Conservation (phyloP, 92 coral and sea anemone genomes). For the Umimayanthus chanpuru region DNA sequence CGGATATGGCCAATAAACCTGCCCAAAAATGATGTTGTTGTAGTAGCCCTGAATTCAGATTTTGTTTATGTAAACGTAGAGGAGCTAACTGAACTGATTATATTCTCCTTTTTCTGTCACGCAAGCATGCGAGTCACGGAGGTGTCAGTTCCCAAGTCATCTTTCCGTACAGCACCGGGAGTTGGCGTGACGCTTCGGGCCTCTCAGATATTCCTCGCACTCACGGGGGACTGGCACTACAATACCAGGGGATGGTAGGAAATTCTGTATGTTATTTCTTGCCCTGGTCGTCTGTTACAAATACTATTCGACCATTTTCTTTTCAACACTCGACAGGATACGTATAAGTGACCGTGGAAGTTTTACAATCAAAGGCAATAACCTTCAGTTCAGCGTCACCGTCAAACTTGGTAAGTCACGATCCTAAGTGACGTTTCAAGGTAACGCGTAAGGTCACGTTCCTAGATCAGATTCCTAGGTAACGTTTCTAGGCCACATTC, state of each 20-base stretch:
- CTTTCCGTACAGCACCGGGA: conserved; percentile 4
- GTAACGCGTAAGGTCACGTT: too few species aligned
- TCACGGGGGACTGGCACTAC: conserved; percentile 17
- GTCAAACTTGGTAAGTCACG: conserved; percentile 21
- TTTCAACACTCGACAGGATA: neutral
- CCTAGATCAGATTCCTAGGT: too few species aligned
- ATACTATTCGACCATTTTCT: neutral
- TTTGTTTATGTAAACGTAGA: too few species aligned
- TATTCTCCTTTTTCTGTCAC: neutral
- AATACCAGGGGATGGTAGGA: conserved; percentile 9
- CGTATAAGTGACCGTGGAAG: neutral
- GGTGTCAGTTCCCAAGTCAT: conserved; percentile 13
- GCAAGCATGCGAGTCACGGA: conserved; percentile 29
- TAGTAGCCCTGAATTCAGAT: too few species aligned
- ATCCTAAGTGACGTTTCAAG: too few species aligned
- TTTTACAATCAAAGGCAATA: conserved; percentile 10
- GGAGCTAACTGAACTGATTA: too few species aligned
- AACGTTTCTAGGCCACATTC: too few species aligned
- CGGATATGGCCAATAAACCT: too few species aligned
- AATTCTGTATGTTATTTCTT: too few species aligned
- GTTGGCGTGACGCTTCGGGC: conserved; percentile 26
- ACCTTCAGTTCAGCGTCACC: conserved; percentile 28
- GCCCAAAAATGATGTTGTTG: too few species aligned
- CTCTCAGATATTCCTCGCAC: neutral
- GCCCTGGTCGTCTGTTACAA: too few species aligned